Evolutionary conservation across 2,113 vertebrate species (phyloP), one percentile per base, ranked within the genome.

Genomic region (Danionella cerebrum): DNA sequence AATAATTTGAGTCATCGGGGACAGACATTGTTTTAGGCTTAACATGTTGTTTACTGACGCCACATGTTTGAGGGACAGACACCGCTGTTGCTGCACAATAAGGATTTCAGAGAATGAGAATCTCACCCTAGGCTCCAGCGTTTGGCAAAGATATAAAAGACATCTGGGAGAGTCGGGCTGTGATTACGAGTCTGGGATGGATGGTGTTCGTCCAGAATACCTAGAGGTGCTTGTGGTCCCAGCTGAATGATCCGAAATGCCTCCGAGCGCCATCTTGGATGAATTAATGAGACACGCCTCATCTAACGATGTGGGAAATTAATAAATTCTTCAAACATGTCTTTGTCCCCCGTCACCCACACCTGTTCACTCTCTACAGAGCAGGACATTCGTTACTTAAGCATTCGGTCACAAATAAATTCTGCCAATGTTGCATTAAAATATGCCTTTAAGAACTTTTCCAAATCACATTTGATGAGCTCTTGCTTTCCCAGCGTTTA

Each of bases 1-100:
- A 87, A 89, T 89, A 88, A 90, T 90, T 88, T 83, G 78, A 82
- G 81, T 85, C 85, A 86, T 78, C 64, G 27, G 85, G 85, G 87
- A 86, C 80, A 18, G 67, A 65, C 84, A 84, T 88, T 88, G 85
- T 88, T 90, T 86, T 81, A 87, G 84, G 84, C 83, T 82, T 84
- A 86, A 83, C 13, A 76, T 79, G 85, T 86, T 88, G 85, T 88
- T 87, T 87, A 87, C 85, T 84, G 80, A 88, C 63, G 77, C 83
- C 86, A 86, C 85, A 86, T 85, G 86, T 85, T 83, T 83, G 77
- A 83, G 85, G 77, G 81, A 86, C 76, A 79, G 70, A 78, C 80
- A 73, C 82, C 79, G 80, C 79, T 82, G 80, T 84, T 82, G 81
- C 75, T 83, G 84, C 81, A 84, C 82, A 87, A 78, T 58, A 45